phyloP scores from a whole-genome alignment of 2,113 vertebrate species.

The Sylvia atricapilla region DNA sequence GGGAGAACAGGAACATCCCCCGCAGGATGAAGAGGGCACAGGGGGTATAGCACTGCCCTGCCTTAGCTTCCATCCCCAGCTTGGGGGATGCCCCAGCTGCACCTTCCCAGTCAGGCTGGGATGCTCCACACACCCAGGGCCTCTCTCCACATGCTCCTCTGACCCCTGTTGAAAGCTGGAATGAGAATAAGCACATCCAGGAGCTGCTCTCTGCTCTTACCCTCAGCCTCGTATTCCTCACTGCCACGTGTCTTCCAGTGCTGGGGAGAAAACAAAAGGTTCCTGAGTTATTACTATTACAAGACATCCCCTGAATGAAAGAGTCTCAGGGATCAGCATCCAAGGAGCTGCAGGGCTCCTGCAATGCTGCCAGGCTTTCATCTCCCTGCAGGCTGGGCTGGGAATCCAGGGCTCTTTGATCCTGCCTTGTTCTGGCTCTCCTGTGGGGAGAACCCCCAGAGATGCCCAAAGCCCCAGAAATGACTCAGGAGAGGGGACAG shows the following conservation, averaged over 20 bases:
- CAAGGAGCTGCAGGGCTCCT: background rate
- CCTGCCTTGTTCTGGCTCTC: background rate
- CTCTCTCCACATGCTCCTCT: background rate
- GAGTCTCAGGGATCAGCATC: background rate
- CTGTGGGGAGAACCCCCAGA: background rate
- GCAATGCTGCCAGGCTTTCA: background rate
- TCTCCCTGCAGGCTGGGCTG: background rate
- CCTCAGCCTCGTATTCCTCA: constrained; percentile 95
- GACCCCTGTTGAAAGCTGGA: background rate
- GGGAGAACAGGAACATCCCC: background rate
- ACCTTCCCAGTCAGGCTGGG: background rate
- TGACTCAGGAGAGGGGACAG: background rate
- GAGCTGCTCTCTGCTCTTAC: constrained; percentile 62
- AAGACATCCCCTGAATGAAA: background rate
- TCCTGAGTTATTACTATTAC: background rate
- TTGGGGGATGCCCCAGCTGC: accelerated
- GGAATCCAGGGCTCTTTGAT: background rate
- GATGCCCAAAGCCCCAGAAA: accelerated
- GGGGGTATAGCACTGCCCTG: accelerated
- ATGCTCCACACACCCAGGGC: background rate
- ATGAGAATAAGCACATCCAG: accelerated
- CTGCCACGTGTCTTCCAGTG: constrained; percentile 79
- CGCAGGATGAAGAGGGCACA: background rate
- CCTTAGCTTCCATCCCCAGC: background rate
- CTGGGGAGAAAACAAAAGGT: constrained; percentile 66